Conservation (phyloP, 1,140 invertebrate species). For the Leptopilina boulardi region DNA sequence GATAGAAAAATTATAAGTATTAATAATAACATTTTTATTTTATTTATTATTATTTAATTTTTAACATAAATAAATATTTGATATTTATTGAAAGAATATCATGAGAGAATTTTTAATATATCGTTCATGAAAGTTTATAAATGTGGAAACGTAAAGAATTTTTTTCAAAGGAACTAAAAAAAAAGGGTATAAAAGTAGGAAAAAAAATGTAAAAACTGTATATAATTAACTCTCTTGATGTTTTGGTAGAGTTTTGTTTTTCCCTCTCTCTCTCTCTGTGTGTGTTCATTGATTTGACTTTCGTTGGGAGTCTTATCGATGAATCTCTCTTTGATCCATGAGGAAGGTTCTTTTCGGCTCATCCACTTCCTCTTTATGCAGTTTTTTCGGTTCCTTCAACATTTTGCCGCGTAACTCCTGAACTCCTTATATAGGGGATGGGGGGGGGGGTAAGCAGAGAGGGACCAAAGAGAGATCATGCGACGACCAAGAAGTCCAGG, state of each 20-base stretch:
- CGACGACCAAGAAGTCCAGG: background rate
- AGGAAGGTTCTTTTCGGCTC: background rate
- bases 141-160: no score
- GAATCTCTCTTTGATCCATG: slow-evolving; percentile 25
- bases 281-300: background rate
- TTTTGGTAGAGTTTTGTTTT: slow-evolving; percentile 14
- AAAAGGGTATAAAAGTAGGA: no score
- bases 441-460: background rate
- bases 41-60: no score
- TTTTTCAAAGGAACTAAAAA: no score
- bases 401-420: slow-evolving; percentile 40
- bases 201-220: background rate
- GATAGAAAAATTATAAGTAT: no score
- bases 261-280: no score
- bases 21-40: no score
- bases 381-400: slow-evolving; percentile 35
- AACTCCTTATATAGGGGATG: slow-evolving; percentile 48
- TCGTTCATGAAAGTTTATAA: no score
- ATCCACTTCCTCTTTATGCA: slow-evolving; percentile 27
- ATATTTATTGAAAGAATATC: no score
- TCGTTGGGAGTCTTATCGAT: background rate
- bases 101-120: no score
- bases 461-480: background rate
- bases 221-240: background rate
- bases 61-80: no score